A percentile compares a stretch with the other conserved stretches of the same genome.
phyloP scores from a whole-genome alignment of 2,888 invertebrate genomes.

The Pocota personata region DNA sequence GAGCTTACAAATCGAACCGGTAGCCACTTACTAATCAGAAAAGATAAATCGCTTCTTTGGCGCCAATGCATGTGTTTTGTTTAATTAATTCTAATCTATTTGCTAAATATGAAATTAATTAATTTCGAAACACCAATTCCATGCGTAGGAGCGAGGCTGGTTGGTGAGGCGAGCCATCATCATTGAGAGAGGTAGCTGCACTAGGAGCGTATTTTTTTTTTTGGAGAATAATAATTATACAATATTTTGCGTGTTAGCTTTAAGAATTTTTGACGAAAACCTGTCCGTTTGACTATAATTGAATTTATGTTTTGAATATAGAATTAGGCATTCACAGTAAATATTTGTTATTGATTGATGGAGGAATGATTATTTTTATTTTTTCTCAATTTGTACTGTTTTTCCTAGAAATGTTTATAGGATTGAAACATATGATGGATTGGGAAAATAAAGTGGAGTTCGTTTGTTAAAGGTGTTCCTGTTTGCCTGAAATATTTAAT shows the following conservation, averaged over 20 bases:
- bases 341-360: no score
- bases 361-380: no score
- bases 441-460: no score
- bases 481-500: no score
- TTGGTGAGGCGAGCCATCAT: background rate
- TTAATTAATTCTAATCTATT: slow-evolving; percentile 54
- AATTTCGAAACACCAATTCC: slow-evolving; percentile 24
- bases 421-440: no score
- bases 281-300: background rate
- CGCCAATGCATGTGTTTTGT: slow-evolving; percentile 40
- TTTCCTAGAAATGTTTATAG: no score
- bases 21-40: slow-evolving; percentile 22
- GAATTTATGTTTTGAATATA: no score
- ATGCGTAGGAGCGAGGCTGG: background rate
- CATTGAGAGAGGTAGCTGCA: background rate
- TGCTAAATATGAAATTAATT: slow-evolving; percentile 53
- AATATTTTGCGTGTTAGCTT: slow-evolving; percentile 2
- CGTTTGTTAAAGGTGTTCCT: no score
- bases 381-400: no score
- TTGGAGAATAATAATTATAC: background rate
- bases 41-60: slow-evolving; percentile 39
- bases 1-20: background rate
- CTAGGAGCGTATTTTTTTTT: background rate
- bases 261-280: background rate
- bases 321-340: no score